Evolutionary conservation across 2,888 invertebrate genomes (phyloP).

Genomic region (Rhogogaster chlorosoma): DNA sequence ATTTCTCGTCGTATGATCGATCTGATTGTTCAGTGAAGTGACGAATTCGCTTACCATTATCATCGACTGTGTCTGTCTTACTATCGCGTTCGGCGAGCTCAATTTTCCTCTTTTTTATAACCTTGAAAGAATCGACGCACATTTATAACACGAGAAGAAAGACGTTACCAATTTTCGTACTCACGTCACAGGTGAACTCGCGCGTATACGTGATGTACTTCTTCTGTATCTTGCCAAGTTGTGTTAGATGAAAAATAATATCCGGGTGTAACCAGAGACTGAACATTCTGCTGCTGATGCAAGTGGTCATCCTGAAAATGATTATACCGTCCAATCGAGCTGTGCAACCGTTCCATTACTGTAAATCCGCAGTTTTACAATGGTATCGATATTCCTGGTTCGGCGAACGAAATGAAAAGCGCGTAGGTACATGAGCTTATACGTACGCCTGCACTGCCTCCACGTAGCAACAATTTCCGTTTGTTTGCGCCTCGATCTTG

Average conservation of each 20-base stretch:
- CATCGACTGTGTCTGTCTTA: neutral
- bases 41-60: conserved; percentile 32
- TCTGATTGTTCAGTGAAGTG: neutral
- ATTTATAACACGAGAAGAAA: neutral
- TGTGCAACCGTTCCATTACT: neutral
- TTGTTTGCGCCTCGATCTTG: too few relatives aligned
- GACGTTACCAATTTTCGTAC: neutral
- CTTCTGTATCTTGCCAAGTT: conserved; percentile 78
- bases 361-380: too few relatives aligned
- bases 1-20: neutral
- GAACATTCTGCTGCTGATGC: conserved; percentile 34
- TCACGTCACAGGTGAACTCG: neutral
- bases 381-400: too few relatives aligned
- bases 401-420: too few relatives aligned
- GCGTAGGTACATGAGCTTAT: neutral
- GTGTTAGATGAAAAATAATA: conserved; percentile 37
- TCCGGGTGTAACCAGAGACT: conserved; percentile 53
- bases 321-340: neutral
- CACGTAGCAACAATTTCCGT: conserved; percentile 72
- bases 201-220: conserved; percentile 50
- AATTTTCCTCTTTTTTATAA: conserved; percentile 70
- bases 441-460: neutral
- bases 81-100: conserved; percentile 72
- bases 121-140: conserved; percentile 61
- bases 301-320: conserved; percentile 32